Percentiles rank a stretch among this genome's conserved stretches.
These are phyloP conservation scores for Dasypus novemcinctus DNA, from an alignment of 2,113 vertebrate genomes.

Conservation along the genomic window DNA sequence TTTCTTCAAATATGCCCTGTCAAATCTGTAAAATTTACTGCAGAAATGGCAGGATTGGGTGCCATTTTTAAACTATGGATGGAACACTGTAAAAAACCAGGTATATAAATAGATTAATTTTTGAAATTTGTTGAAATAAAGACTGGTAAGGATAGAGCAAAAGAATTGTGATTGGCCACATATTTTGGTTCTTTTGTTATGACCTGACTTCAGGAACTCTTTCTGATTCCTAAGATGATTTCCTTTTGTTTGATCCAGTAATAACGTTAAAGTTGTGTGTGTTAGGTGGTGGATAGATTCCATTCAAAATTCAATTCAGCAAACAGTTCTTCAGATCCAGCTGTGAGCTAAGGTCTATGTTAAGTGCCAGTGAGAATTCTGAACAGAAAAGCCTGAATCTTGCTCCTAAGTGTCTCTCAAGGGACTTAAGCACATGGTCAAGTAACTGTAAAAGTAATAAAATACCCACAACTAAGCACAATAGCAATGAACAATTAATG, in stretches of 20 bases:
- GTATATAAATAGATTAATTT: background rate
- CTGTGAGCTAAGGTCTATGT: background rate
- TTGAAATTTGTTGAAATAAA: background rate
- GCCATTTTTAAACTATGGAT: constrained; percentile 51
- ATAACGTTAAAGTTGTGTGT: background rate
- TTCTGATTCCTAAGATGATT: background rate
- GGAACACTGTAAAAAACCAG: constrained; percentile 41
- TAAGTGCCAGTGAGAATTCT: background rate
- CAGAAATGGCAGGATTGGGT: constrained; percentile 60
- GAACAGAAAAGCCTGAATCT: background rate
- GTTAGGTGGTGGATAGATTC: background rate
- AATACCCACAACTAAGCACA: background rate
- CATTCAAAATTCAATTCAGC: background rate
- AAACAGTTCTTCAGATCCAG: background rate
- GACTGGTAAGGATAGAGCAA: background rate
- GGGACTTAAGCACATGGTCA: background rate
- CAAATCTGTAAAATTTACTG: too few relatives aligned
- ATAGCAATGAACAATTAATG: background rate
- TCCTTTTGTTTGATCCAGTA: background rate
- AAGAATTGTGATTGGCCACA: background rate
- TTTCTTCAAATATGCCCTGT: too few relatives aligned
- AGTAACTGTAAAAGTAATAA: background rate
- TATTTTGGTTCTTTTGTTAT: background rate
- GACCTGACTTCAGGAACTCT: background rate
- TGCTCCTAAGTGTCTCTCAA: too few relatives aligned